Evolutionary conservation across 1,140 invertebrate genomes (phyloP).

Genomic region (Anadara kagoshimensis): DNA sequence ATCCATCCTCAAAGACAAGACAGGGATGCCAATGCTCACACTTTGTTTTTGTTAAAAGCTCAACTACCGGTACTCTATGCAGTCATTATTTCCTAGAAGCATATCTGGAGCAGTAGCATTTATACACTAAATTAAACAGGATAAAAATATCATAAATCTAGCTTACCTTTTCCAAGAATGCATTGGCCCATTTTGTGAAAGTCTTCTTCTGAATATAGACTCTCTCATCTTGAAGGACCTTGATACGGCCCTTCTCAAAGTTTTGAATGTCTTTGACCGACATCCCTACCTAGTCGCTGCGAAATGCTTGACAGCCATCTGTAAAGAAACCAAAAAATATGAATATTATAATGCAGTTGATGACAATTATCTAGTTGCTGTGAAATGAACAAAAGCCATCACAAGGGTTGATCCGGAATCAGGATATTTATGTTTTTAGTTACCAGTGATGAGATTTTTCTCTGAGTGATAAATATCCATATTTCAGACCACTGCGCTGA

Average conservation of each 20-base stretch:
- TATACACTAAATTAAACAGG: too few species aligned
- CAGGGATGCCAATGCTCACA: too few species aligned
- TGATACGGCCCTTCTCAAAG: slow-evolving; percentile 97
- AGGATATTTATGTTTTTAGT: neutral
- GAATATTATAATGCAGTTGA: neutral
- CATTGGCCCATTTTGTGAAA: slow-evolving; percentile 99
- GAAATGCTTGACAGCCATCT: slow-evolving; percentile 24
- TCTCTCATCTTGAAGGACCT: slow-evolving; percentile 96
- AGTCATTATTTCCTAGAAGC: too few species aligned
- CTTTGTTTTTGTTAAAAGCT: too few species aligned
- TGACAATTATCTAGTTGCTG: neutral
- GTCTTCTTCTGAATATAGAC: slow-evolving; percentile 99
- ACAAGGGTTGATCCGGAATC: neutral
- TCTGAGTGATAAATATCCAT: neutral
- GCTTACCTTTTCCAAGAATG: slow-evolving; percentile 93
- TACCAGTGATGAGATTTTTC: neutral
- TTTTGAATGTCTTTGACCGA: slow-evolving; percentile 76
- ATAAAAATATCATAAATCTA: too few species aligned
- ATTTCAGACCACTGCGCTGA: neutral
- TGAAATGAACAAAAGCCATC: neutral
- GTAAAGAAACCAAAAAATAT: slow-evolving; percentile 13
- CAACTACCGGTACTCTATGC: too few species aligned
- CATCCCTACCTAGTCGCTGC: slow-evolving; percentile 39
- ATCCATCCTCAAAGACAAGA: too few species aligned
- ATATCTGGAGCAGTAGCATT: too few species aligned